Percentiles rank a stretch among this genome's conserved stretches.
Evolutionary conservation across 2,113 vertebrate species (phyloP).

Genomic region (Amblyornis subalaris): DNA sequence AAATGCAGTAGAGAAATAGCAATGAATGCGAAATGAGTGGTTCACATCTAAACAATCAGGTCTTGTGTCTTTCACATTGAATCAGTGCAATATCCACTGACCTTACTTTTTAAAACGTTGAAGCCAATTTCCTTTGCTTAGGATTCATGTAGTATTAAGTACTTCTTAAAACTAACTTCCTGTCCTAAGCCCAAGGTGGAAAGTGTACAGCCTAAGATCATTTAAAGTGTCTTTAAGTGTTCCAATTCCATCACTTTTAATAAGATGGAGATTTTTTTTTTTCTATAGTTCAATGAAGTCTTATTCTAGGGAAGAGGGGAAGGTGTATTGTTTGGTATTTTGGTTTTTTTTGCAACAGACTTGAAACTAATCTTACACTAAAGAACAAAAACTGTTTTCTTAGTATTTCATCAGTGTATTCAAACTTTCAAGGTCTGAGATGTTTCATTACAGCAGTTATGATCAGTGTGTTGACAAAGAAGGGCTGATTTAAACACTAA

Average conservation of each 20-base stretch:
- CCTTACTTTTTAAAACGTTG: conserved; percentile 55
- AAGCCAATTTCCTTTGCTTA: conserved; percentile 69
- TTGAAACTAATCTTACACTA: conserved; percentile 6
- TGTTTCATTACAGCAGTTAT: neutral
- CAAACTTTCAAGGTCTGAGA: neutral
- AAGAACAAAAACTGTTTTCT: neutral
- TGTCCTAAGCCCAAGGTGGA: conserved; percentile 30
- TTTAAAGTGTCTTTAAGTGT: conserved; percentile 51
- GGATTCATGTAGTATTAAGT: conserved; percentile 42
- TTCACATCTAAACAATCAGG: neutral
- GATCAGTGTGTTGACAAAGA: neutral
- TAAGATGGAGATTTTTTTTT: conserved; percentile 9
- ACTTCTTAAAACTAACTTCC: conserved; percentile 65
- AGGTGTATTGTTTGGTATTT: neutral
- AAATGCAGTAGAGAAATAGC: conserved; percentile 13
- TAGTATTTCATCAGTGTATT: neutral
- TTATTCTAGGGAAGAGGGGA: neutral
- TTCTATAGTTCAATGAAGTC: neutral
- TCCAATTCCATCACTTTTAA: conserved; percentile 39
- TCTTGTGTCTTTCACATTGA: neutral
- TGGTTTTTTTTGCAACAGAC: neutral
- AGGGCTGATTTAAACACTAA: neutral
- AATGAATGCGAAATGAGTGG: conserved; percentile 32
- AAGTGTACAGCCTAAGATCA: conserved; percentile 13
- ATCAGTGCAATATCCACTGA: conserved; percentile 19